Evolutionary conservation across 2,888 invertebrate genomes (phyloP).

Genomic region (Callinectes sapidus): DNA sequence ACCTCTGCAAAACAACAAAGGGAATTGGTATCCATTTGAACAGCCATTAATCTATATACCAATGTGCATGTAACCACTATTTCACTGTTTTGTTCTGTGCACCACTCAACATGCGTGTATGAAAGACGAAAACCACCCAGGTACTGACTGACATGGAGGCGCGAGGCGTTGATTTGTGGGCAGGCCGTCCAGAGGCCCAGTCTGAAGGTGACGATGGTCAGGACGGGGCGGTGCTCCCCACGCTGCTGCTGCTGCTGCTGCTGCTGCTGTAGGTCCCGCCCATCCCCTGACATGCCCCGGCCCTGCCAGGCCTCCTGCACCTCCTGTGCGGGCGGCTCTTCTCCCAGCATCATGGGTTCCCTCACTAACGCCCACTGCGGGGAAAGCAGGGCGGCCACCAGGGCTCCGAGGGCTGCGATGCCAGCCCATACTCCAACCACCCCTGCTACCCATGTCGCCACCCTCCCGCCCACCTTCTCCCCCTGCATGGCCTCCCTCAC

Average conservation of each 20-base stretch:
- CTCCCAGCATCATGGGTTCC: slow-evolving; percentile 68
- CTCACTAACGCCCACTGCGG: slow-evolving; percentile 68
- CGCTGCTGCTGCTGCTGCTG: background rate
- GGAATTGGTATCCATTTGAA: too few species aligned
- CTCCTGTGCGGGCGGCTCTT: slow-evolving; percentile 46
- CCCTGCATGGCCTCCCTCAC: slow-evolving; percentile 54
- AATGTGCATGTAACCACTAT: background rate
- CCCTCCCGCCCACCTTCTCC: slow-evolving; percentile 54
- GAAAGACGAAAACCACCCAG: background rate
- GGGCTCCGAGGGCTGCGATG: slow-evolving; percentile 64
- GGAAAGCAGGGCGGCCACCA: slow-evolving; percentile 69
- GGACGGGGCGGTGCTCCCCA: slow-evolving; percentile 36
- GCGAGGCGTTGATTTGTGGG: slow-evolving; percentile 77
- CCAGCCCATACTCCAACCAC: slow-evolving; percentile 70
- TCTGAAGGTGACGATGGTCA: slow-evolving; percentile 77
- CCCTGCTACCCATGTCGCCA: slow-evolving; percentile 66
- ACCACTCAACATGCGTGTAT: background rate
- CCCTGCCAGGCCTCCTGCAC: slow-evolving; percentile 38
- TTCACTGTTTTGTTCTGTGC: background rate
- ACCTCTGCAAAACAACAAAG: slow-evolving; percentile 34
- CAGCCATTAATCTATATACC: background rate
- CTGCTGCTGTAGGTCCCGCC: background rate
- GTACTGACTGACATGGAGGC: slow-evolving; percentile 73
- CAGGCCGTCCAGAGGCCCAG: slow-evolving; percentile 79
- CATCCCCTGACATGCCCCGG: background rate